Evolutionary conservation across 1,140 invertebrate species (phyloP).

Genomic region (Caerostris darwini): DNA sequence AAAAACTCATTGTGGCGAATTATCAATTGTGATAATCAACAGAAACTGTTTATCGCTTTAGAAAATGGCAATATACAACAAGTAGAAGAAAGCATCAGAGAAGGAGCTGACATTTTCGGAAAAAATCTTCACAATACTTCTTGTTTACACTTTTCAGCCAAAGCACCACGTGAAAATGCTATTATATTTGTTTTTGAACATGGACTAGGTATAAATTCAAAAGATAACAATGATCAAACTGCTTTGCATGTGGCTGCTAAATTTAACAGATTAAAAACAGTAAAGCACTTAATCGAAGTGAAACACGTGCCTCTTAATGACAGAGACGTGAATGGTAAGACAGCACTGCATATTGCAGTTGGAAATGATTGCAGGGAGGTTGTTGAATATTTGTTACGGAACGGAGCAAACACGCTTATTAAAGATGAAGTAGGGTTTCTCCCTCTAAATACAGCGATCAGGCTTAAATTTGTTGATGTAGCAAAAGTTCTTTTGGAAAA

Average conservation of each 20-base stretch:
- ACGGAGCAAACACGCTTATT: background rate
- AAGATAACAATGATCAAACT: background rate
- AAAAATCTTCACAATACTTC: background rate
- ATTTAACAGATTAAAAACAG: background rate
- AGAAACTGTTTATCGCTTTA: background rate
- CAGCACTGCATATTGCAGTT: background rate
- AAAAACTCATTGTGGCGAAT: background rate
- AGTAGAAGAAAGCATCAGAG: background rate
- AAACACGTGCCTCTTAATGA: background rate
- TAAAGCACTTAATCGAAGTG: background rate
- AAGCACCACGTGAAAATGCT: background rate
- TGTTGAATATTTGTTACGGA: background rate
- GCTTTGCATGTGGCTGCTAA: background rate
- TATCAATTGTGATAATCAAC: background rate
- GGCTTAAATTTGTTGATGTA: background rate
- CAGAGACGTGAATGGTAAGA: background rate
- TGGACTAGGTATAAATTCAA: background rate
- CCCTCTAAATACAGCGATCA: background rate
- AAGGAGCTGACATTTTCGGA: conserved; percentile 6
- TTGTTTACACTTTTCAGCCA: background rate
- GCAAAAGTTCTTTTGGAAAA: background rate
- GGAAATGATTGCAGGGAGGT: background rate
- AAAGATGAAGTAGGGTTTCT: background rate
- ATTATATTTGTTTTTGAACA: background rate
- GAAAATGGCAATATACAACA: background rate